Evolutionary conservation across 2,113 vertebrate species (phyloP).

Genomic region (human): DNA sequence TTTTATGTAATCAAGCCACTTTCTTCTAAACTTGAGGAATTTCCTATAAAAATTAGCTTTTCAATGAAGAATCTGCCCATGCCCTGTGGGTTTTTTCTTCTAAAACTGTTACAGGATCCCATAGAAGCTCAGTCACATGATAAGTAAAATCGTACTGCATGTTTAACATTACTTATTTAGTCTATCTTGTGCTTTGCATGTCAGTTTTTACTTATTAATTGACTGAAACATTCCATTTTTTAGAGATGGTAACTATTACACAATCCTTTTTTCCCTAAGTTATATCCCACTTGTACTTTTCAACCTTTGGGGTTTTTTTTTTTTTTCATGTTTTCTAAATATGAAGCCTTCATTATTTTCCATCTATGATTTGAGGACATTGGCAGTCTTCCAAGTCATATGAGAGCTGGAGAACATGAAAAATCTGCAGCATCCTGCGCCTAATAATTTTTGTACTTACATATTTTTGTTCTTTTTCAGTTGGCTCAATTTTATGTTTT

Average conservation of each 20-base stretch:
- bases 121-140: background rate
- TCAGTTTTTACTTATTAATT: background rate
- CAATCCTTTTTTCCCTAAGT: background rate
- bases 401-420: background rate
- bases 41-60: background rate
- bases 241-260: background rate
- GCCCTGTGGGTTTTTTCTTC: background rate
- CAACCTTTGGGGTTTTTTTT: background rate
- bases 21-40: background rate
- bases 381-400: background rate
- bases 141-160: background rate
- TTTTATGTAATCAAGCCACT: background rate
- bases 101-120: background rate
- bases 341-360: background rate
- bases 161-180: background rate
- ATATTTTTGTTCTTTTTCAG: background rate
- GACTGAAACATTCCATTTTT: background rate
- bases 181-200: background rate
- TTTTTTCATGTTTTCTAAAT: background rate
- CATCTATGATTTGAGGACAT: background rate
- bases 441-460: background rate
- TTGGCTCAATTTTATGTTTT: background rate
- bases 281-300: background rate
- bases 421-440: background rate
- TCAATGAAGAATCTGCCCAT: background rate